Conservation (phyloP, 2,113 vertebrate species). For the Cardinalis cardinalis region DNA sequence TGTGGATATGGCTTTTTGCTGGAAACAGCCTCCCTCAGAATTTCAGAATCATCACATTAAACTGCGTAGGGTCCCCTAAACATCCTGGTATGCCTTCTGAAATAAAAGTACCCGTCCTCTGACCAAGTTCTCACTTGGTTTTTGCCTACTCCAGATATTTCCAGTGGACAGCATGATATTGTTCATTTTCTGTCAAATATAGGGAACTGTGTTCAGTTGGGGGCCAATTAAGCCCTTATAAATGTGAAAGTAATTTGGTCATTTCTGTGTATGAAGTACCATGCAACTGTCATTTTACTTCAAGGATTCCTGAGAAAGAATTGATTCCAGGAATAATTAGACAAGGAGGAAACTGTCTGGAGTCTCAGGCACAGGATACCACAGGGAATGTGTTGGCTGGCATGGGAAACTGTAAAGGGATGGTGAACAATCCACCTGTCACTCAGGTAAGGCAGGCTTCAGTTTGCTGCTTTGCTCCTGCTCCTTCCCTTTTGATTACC, state of each 20-base stretch:
- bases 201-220: neutral
- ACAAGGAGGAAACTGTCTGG: slow-evolving; percentile 86
- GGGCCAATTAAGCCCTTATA: neutral
- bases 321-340: slow-evolving; percentile 84
- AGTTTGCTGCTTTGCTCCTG: neutral
- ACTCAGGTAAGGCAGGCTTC: slow-evolving; percentile 80
- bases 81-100: neutral
- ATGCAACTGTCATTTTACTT: slow-evolving; percentile 8
- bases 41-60: neutral
- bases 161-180: neutral
- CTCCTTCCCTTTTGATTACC: neutral
- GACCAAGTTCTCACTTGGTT: neutral
- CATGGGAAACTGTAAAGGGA: slow-evolving; percentile 82
- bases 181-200: neutral
- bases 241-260: neutral
- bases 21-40: neutral
- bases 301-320: slow-evolving; percentile 92
- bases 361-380: slow-evolving; percentile 79
- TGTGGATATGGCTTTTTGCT: neutral
- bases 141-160: neutral
- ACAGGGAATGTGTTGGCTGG: slow-evolving; percentile 71
- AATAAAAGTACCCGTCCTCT: neutral
- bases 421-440: slow-evolving; percentile 74
- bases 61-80: neutral
- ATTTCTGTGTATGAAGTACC: neutral